Base-by-base conservation (phyloP, 2,797 vertebrate species). In the Enteromius paludinosus region DNA sequence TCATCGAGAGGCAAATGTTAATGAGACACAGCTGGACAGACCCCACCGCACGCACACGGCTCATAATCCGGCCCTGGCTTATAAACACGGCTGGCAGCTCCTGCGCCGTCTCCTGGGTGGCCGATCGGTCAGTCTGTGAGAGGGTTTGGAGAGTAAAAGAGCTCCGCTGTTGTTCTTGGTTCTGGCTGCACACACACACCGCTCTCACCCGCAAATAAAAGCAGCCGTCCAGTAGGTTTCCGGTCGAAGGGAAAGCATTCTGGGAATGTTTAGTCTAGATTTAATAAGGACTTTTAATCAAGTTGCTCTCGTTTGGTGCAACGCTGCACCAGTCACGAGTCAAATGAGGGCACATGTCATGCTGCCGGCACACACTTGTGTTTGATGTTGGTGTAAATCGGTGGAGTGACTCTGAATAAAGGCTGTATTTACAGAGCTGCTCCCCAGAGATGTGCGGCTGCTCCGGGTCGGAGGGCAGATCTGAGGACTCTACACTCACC, bases 11-110 rank as follows among this genome's bases (percentile, higher is more conserved):
- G 80, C 64, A 73, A 73, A 80, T 82, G 81, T 89, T 88, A 90
- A 89, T 89, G 87, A 88, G 80, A 85, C 75, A 85, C 89, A 89
- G 87, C 86, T 89, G 88, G 85, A 84, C 72, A 49, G 45, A 78
- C 45, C 52, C 70, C 82, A 84, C 73, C 38, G 56, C 82, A 54
- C 61, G 59, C 61, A 69, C 54, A 43, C 45, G 35, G 90, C 91
- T 92, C 94, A 86, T 95, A 94, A 95, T 95, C 94, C 91, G 90
- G 89, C 91, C 85, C 89, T 92, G 90, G 89, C 90, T 92, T 92
- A 91, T 90, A 93, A 92, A 92, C 93, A 92, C 90, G 88, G 90
- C 91, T 93, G 92, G 90, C 92, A 89, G 93, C 92, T 93, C 92
- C 92, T 91, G 83, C 84, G 79, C 73, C 23, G 73, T 86, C 89